Base-by-base conservation (phyloP, 1,140 invertebrate species). In the Panagrolaimus sp. region DNA sequence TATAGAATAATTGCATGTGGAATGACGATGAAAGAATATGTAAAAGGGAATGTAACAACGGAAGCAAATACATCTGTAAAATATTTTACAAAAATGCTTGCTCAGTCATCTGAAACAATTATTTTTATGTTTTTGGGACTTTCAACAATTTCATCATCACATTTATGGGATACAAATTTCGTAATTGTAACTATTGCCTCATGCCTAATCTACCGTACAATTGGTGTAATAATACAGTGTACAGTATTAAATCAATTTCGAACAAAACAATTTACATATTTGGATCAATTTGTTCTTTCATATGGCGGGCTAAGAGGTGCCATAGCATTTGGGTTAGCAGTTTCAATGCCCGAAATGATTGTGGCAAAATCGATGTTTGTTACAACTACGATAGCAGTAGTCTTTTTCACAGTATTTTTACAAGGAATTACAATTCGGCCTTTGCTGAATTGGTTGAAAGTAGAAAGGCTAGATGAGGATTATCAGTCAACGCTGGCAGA, bases 361-460 rank as follows among this genome's bases (percentile, higher is more conserved):
- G 20, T 42, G 11, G 68, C 69, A 43, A 69, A 72, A 44, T 38
- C 67, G 14, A 44, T 71, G 20, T 71, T 71, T 61, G 57, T 86
- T n/a, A 86, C 86, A 4, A 81, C 86, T n/a, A 86, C 85, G 11
- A 84, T 87, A 63, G 74, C 84, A 14, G 84, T 87, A 16, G 84
- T 87, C 48, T 86, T 84, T 70, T 87, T 87, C 73, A 87, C 87
- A 7, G 85, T 86, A 2, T 86, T 87, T 77, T 66, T 87, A 4
- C 85, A 87, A 84, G 51, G 51, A 57, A 57, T 57, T 27, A 57
- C 51, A 4, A 57, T 57, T 16, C 11, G 51, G 8, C 51, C 51
- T 2, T 57, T 57, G 51, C 9, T 57, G 4, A 57, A 25, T 11
- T 57, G 27, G 20, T 57, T 57, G 51, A 57, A 57, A 5, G 20